Evolutionary conservation across 1,140 invertebrate species (phyloP), one percentile per base, ranked within the genome.

Genomic region (Maniola jurtina): DNA sequence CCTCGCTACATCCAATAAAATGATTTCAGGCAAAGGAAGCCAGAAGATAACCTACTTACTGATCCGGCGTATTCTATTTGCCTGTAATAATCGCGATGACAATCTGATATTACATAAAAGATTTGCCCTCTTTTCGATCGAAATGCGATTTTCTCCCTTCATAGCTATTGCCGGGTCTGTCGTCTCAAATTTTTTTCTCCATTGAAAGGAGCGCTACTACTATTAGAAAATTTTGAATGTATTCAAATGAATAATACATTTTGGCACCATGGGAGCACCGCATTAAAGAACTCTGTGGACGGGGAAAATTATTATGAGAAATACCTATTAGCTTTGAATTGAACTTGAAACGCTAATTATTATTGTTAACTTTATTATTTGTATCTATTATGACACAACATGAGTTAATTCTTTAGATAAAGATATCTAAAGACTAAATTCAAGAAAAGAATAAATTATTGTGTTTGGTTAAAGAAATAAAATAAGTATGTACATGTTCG

Each of bases 71-170:
- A 89, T 90, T 90, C 88, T 90, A 89, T 90, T 90, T 90, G 85
- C 86, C 86, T 88, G 82, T 90, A 90, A 90, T 90, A 90, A 90
- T 90, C 88, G 86, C 86, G 86, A 88, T 90, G 86, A 90, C 88
- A 90, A 89, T 90, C 88, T 89, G 81, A 89, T 90, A 90, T 89
- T 90, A 88, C 86, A 90, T 90, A 90, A 90, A 90, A 90, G 86
- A 90, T 89, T 90, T 90, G 80, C 88, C 86, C 86, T 88, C 86
- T 87, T 81, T 86, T 85, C 80, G 84, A 87, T 84, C 85, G 80
- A 89, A 90, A 89, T 88, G 82, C 83, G 88, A 90, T 90, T 90
- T 90, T 81, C 83, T 84, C 82, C 83, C 83, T 84, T 79, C 79
- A 68, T 70, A 88, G 80, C 83, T 89, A 89, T 90, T 87, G 84